Percentiles rank a stretch among this genome's conserved stretches.
These are phyloP conservation scores for Actinia equina DNA, from an alignment of 64 coral and sea anemone genomes.

Conservation along the genomic window DNA sequence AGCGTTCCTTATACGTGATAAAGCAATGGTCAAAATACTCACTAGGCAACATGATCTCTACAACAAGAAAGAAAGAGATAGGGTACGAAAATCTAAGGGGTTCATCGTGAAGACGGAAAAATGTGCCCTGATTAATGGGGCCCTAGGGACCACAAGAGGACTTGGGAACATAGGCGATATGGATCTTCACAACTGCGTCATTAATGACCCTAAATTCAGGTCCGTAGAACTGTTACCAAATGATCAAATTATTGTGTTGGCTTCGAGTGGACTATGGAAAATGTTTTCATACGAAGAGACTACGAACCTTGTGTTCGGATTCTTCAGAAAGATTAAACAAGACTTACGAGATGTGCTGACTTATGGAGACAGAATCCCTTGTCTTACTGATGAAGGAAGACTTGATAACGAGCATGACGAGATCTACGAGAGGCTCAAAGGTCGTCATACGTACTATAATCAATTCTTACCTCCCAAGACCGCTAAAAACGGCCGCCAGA, in stretches of 20 bases:
- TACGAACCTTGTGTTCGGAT: conserved; percentile 65
- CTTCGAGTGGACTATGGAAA: conserved; percentile 87
- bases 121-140: conserved; percentile 87
- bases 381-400: background rate
- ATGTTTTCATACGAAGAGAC: conserved; percentile 86
- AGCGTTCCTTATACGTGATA: conserved; percentile 72
- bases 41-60: conserved; percentile 89
- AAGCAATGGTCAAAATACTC: conserved; percentile 62
- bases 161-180: conserved; percentile 93
- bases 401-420: conserved; percentile 16
- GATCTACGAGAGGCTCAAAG: background rate
- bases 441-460: background rate
- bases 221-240: conserved; percentile 24
- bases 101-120: conserved; percentile 94
- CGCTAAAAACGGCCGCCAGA: background rate
- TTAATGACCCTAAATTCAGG: conserved; percentile 79
- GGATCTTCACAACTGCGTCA: conserved; percentile 74
- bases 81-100: conserved; percentile 69
- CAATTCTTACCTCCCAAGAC: conserved; percentile 6
- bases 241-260: conserved; percentile 80
- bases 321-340: conserved; percentile 77
- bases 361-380: background rate
- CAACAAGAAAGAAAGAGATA: conserved; percentile 83
- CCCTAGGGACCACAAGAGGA: conserved; percentile 72
- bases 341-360: conserved; percentile 28